Evolutionary conservation across 30 jellyfish, hydroid and myxozoan genomes (phyloP).

Genomic region (Pseudorhiza aurosa): DNA sequence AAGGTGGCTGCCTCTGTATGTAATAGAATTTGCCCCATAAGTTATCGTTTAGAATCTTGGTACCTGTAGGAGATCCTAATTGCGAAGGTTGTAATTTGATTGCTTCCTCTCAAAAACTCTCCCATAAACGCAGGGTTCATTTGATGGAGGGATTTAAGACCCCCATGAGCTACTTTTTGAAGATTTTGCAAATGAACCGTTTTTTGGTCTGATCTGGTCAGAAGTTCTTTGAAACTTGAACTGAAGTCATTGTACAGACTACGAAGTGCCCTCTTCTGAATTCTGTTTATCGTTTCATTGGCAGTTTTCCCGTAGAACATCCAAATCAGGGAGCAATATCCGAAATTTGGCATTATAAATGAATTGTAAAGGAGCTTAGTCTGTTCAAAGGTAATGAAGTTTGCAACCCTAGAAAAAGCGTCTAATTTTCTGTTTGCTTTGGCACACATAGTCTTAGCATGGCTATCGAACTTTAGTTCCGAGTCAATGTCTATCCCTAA

Average conservation of each 20-base stretch:
- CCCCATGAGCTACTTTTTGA: background rate
- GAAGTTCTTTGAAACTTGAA: background rate
- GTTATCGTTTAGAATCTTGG: no score
- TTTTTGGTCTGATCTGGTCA: background rate
- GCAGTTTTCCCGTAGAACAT: conserved; percentile 5
- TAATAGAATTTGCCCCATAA: no score
- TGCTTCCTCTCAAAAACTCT: background rate
- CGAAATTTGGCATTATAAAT: background rate
- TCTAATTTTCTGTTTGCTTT: background rate
- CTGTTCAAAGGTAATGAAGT: conserved; percentile 2
- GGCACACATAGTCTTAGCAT: background rate
- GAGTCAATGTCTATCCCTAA: background rate
- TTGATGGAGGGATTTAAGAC: background rate
- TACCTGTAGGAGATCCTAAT: no score
- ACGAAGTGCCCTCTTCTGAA: background rate
- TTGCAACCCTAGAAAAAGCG: conserved; percentile 2
- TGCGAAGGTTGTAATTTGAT: background rate
- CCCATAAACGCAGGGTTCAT: background rate
- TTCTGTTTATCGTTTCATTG: background rate
- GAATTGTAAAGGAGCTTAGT: background rate
- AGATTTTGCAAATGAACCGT: background rate
- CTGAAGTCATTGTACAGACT: background rate
- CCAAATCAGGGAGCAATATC: conserved; percentile 1
- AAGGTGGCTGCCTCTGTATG: no score
- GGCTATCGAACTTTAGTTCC: no score